These are phyloP conservation scores for Gambusia affinis DNA, from an alignment of 2,113 vertebrate genomes.

Conservation along the genomic window DNA sequence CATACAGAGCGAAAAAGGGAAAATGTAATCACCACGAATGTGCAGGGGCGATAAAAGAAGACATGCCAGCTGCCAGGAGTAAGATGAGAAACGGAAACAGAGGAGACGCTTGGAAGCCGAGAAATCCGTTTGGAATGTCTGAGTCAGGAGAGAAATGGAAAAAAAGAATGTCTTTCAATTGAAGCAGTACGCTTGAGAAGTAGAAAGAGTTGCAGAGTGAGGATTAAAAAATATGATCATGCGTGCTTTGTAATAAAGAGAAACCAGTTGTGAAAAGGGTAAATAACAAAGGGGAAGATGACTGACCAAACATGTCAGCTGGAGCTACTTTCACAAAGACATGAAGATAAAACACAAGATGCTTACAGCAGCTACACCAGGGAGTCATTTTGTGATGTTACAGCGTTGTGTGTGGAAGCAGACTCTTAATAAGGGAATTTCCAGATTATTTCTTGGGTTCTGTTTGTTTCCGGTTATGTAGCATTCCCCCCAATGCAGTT, in stretches of 20 bases:
- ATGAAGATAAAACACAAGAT: background rate
- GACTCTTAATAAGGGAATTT: conserved; percentile 35
- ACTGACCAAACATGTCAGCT: background rate
- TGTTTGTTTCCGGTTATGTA: conserved; percentile 19
- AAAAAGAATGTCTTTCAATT: conserved; percentile 61
- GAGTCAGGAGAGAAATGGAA: conserved; percentile 59
- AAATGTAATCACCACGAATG: background rate
- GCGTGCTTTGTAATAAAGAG: background rate
- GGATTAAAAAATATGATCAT: background rate
- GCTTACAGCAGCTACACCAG: conserved; percentile 2
- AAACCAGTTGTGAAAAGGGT: background rate
- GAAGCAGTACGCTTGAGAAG: conserved; percentile 31
- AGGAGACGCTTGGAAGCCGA: conserved; percentile 38
- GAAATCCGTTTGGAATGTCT: conserved; percentile 45
- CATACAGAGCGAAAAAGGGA: background rate
- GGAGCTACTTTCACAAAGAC: background rate
- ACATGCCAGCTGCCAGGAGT: conserved; percentile 17
- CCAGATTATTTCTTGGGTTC: conserved; percentile 26
- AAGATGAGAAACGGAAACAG: conserved; percentile 26
- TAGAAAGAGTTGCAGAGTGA: background rate
- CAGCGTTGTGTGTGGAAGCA: conserved; percentile 6
- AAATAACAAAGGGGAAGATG: background rate
- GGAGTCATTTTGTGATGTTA: conserved; percentile 19
- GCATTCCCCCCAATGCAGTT: background rate
- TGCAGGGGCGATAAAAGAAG: conserved; percentile 13